phyloP scores from a whole-genome alignment of 2,113 vertebrate species.

The Platysteira castanea region DNA sequence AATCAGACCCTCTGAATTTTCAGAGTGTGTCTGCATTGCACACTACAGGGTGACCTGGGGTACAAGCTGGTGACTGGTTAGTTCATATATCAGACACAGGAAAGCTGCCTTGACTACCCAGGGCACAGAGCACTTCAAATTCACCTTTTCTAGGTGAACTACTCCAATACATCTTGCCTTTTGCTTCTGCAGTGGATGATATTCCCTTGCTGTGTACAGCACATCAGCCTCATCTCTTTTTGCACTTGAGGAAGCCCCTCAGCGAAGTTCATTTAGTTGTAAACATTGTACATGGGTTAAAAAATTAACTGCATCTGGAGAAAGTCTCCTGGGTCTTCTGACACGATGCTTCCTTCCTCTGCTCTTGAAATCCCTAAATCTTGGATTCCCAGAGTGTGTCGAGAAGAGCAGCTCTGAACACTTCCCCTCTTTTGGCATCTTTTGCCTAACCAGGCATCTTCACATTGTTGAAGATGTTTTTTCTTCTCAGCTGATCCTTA shows the following conservation, averaged over 20 bases:
- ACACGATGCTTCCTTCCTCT: accelerated
- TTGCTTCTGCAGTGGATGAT: background rate
- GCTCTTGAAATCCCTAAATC: background rate
- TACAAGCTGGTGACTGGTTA: background rate
- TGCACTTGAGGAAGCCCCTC: background rate
- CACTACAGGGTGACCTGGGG: background rate
- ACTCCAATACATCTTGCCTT: background rate
- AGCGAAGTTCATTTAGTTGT: background rate
- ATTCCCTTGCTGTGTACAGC: background rate
- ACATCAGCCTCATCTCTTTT: background rate
- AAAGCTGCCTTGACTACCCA: background rate
- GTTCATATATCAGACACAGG: background rate
- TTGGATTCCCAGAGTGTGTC: background rate
- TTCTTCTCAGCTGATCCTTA: background rate
- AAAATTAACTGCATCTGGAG: background rate
- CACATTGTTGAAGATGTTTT: background rate
- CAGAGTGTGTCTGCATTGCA: background rate
- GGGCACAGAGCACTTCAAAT: background rate
- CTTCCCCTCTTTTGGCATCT: background rate
- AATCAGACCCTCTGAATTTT: background rate
- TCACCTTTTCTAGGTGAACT: background rate
- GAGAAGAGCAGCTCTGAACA: background rate
- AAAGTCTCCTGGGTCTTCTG: background rate
- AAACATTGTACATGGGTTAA: background rate
- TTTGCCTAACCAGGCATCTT: background rate